These are phyloP conservation scores for Parnassius orleans DNA, from an alignment of 2,888 invertebrate genomes.

Conservation along the genomic window DNA sequence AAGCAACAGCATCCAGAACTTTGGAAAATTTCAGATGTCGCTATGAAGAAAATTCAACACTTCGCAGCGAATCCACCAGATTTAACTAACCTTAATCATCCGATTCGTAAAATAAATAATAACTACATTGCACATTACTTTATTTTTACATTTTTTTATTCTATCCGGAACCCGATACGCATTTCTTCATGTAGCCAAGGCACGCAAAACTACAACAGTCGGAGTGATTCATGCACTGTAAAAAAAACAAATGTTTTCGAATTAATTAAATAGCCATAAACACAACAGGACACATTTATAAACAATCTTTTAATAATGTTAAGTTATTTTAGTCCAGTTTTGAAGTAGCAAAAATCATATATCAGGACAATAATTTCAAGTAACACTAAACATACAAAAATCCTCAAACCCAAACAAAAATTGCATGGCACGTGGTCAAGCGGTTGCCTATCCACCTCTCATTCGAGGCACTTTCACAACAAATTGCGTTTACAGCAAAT, in stretches of 20 bases:
- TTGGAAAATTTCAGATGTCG: conserved; percentile 85
- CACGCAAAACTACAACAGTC: conserved; percentile 61
- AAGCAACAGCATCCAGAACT: conserved; percentile 84
- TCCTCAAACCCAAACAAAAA: too few species aligned
- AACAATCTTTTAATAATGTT: not conserved
- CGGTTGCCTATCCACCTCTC: too few species aligned
- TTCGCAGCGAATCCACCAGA: conserved; percentile 88
- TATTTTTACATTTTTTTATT: conserved; percentile 8
- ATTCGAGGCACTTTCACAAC: too few species aligned
- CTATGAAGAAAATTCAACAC: conserved; percentile 84
- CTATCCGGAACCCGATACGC: conserved; percentile 47
- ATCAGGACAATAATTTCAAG: too few species aligned
- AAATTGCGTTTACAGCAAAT: too few species aligned
- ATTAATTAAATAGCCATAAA: too few species aligned
- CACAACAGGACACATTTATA: too few species aligned
- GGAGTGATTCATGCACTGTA: conserved; percentile 53
- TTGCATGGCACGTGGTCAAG: too few species aligned
- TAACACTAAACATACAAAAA: too few species aligned
- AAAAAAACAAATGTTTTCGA: conserved; percentile 28
- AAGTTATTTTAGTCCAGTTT: too few species aligned
- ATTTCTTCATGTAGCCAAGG: conserved; percentile 54
- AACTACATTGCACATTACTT: conserved; percentile 5
- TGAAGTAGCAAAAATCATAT: too few species aligned
- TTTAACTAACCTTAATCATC: conserved; percentile 85
- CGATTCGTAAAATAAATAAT: conserved; percentile 74